Percentiles rank a stretch among this genome's conserved stretches.
Evolutionary conservation across 2,888 invertebrate genomes (phyloP).

Genomic region (Drosophila lutescens): DNA sequence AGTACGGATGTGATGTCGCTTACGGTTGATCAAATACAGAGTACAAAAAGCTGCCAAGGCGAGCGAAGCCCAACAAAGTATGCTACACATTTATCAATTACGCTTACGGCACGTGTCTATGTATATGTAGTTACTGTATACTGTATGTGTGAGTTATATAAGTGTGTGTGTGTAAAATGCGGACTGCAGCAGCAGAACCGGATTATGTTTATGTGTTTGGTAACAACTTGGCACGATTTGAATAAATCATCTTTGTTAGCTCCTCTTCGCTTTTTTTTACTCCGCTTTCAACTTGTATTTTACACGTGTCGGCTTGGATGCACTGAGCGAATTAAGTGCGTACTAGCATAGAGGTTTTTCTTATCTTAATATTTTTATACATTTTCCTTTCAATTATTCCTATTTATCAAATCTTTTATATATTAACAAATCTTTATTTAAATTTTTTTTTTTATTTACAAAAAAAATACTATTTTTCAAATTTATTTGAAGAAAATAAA

Average conservation of each 20-base stretch:
- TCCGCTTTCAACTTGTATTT: conserved; percentile 35
- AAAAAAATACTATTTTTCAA: too few relatives aligned
- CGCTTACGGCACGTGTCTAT: conserved; percentile 39
- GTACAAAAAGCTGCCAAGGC: conserved; percentile 41
- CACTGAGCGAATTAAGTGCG: conserved; percentile 23
- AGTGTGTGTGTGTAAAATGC: conserved; percentile 11
- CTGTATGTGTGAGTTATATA: conserved; percentile 7
- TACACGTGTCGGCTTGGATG: conserved; percentile 21
- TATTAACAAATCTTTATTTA: too few relatives aligned
- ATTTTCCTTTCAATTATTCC: too few relatives aligned
- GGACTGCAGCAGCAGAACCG: conserved; percentile 24
- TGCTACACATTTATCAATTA: conserved; percentile 69
- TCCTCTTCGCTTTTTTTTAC: conserved; percentile 13
- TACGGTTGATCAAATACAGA: conserved; percentile 46
- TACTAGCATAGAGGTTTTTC: neutral
- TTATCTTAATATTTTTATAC: too few relatives aligned
- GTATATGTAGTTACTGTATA: conserved; percentile 9
- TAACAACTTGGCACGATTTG: conserved; percentile 47
- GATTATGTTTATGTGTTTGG: conserved; percentile 35
- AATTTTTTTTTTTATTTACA: too few relatives aligned
- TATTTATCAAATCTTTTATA: too few relatives aligned
- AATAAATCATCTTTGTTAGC: conserved; percentile 40
- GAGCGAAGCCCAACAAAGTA: conserved; percentile 75
- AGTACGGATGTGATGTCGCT: conserved; percentile 45
- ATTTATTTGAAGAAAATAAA: too few relatives aligned